Conservation (phyloP, 2,113 vertebrate genomes). For the Cavia aperea region DNA sequence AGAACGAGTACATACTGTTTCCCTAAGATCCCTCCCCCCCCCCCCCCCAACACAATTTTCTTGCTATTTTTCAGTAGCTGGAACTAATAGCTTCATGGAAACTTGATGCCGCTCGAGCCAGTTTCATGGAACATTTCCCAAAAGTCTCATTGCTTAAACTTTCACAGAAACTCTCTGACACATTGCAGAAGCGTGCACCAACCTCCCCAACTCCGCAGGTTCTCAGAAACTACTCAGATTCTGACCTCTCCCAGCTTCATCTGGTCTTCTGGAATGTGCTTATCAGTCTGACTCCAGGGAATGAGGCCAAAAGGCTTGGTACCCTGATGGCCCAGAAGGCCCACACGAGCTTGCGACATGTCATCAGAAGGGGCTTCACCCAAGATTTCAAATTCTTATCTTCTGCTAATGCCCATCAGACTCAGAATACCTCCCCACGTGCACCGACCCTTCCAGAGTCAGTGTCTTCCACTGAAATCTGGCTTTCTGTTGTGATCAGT, state of each 20-base stretch:
- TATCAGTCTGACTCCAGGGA: constrained; percentile 53
- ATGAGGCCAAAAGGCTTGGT: constrained; percentile 48
- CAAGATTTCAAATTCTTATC: constrained; percentile 31
- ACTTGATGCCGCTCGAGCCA: neutral
- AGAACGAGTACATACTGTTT: neutral
- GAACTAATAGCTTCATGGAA: neutral
- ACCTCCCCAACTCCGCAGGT: neutral
- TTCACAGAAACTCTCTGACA: neutral
- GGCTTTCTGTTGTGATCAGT: neutral
- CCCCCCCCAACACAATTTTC: neutral
- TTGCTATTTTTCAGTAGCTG: neutral
- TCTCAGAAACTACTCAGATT: neutral
- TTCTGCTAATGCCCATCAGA: constrained; percentile 28
- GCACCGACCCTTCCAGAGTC: neutral
- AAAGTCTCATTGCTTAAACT: neutral
- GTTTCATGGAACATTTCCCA: neutral
- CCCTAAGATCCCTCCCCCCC: neutral
- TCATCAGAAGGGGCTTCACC: constrained; percentile 48
- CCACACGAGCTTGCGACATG: constrained; percentile 57
- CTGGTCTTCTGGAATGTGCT: constrained; percentile 57
- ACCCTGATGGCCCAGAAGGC: constrained; percentile 18
- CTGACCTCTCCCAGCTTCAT: constrained; percentile 38
- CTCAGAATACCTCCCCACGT: neutral
- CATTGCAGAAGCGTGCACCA: neutral
- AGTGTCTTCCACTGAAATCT: neutral